Base-by-base conservation (phyloP, 2,888 invertebrate genomes). In the Mechanitis mazaeus region DNA sequence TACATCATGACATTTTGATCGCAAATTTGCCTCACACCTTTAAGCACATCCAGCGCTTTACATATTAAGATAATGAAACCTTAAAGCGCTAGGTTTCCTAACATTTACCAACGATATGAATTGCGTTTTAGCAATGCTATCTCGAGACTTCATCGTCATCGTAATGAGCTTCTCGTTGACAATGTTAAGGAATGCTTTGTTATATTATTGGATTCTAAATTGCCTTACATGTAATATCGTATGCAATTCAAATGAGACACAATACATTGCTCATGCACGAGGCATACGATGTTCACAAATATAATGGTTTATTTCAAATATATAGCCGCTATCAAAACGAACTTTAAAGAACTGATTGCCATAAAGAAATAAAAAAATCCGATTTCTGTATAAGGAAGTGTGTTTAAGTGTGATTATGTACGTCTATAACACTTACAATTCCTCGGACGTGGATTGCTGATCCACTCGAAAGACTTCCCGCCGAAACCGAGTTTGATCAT, bases 1-100 rank as follows among this genome's bases (percentile, higher is more conserved):
- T 64, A 60, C 61, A 64, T 56, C 68, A 61, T 54, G 45, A 54
- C 60, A 58, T 60, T 50, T 60, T 63, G 58, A 60, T 63, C 46
- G 55, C 35, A 33, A 58, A 54, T 63, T 1, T 60, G 54, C 56
- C 58, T 54, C 46, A 54, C 33, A 59, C 50, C 35, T 63, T 56
- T 28, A 54, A 59, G 56, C 53, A 35, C 55, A 45, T 59, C 45
- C 46, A 47, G 50, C 28, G 46, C 45, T 54, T 54, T 31, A 42
- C 2, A 42, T 9, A 47, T 47, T 47, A 11, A 50, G 11, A 31
- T 31, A 31, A 28, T 28, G 31, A 50, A 42, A 3, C 3, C 6
- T 1, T 6, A 47, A 50, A 50, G 50, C 50, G 50, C 31, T 50
- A 6, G 9, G 50, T 9, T 50, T 50, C 31, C 50, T 31, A 31